A percentile compares a stretch with the other conserved stretches of the same genome.
Evolutionary conservation across 2,113 vertebrate species (phyloP).

Genomic region (Glaucomys volans): DNA sequence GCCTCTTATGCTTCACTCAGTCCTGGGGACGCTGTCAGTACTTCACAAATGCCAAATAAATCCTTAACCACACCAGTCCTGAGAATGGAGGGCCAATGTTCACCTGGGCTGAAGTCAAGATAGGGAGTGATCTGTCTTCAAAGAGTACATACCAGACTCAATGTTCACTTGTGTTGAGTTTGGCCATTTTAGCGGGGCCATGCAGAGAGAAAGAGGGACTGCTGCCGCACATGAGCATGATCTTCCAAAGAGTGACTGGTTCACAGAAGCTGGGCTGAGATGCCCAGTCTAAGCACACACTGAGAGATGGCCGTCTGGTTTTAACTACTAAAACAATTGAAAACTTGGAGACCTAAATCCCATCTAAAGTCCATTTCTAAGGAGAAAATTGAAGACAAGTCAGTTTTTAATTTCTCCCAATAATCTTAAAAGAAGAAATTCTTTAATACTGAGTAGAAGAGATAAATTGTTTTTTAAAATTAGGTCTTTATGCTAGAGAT

Average conservation of each 20-base stretch:
- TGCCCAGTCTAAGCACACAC: not conserved
- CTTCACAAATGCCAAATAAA: slow-evolving; percentile 64
- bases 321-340: not conserved
- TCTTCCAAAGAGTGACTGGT: not conserved
- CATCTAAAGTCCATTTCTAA: not conserved
- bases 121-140: not conserved
- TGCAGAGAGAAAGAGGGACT: not conserved
- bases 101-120: slow-evolving; percentile 29
- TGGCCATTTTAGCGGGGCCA: not conserved
- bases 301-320: not conserved
- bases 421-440: slow-evolving; percentile 36
- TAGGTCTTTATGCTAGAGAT: not conserved
- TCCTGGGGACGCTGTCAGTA: slow-evolving; percentile 47
- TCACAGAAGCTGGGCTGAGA: not conserved
- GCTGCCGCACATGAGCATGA: fast-evolving
- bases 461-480: not conserved
- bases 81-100: not conserved
- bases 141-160: not conserved
- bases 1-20: slow-evolving; percentile 53
- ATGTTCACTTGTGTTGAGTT: not conserved
- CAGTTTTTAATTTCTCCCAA: not conserved
- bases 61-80: not conserved
- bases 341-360: not conserved
- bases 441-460: not conserved
- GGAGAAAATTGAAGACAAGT: not conserved